Evolutionary conservation across 2,113 vertebrate species (phyloP).

Genomic region (Rostratula benghalensis): DNA sequence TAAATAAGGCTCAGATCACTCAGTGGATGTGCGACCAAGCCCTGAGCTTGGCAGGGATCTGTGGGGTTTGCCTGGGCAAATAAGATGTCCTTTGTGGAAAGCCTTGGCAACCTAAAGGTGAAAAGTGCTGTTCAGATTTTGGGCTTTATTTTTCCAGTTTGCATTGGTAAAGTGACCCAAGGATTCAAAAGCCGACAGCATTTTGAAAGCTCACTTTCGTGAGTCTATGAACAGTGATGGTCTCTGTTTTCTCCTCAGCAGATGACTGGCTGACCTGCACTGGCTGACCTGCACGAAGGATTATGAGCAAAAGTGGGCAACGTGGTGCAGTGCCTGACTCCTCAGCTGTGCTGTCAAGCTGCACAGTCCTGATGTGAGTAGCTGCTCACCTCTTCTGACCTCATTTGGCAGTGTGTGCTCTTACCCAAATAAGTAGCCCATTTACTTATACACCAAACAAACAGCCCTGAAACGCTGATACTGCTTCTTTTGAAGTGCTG

Average conservation of each 20-base stretch:
- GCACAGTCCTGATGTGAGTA: not conserved
- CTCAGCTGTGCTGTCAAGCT: not conserved
- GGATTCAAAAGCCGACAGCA: not conserved
- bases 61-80: not conserved
- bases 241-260: constrained; percentile 6
- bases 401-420: not conserved
- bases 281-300: constrained; percentile 2
- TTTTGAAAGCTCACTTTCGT: not conserved
- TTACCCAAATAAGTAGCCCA: not conserved
- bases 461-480: not conserved
- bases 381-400: constrained; percentile 14
- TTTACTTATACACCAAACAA: not conserved
- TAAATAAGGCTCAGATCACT: not conserved
- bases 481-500: constrained; percentile 6
- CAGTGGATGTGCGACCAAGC: not conserved
- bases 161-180: not conserved
- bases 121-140: not conserved
- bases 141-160: constrained; percentile 34
- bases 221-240: not conserved
- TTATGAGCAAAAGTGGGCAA: not conserved
- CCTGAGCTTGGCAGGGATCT: not conserved
- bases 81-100: not conserved
- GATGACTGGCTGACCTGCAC: not conserved
- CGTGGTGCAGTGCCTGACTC: not conserved
- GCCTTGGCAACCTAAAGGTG: not conserved